Evolutionary conservation across 2,888 invertebrate genomes (phyloP).

Genomic region (Pycnomerus fuliginosus): DNA sequence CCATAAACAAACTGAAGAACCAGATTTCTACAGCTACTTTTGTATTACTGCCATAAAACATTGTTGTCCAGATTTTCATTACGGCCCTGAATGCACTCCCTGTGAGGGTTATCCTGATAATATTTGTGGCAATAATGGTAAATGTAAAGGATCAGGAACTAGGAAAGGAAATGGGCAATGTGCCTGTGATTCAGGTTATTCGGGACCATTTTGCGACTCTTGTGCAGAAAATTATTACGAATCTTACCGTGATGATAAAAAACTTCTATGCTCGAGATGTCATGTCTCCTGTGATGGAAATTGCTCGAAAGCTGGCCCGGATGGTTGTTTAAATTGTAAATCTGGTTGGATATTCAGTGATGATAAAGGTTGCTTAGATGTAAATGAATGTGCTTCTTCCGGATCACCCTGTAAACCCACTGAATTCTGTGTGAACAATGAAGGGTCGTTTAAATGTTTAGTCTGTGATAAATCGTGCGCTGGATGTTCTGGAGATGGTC

Average conservation of each 20-base stretch:
- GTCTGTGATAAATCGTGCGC: slow-evolving; percentile 83
- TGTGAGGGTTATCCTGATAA: slow-evolving; percentile 74
- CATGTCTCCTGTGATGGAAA: slow-evolving; percentile 75
- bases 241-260: slow-evolving; percentile 71
- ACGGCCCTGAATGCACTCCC: slow-evolving; percentile 75
- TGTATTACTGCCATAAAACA: slow-evolving; percentile 75
- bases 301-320: slow-evolving; percentile 73
- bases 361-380: slow-evolving; percentile 77
- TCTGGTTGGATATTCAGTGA: slow-evolving; percentile 73
- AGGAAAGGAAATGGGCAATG: slow-evolving; percentile 92
- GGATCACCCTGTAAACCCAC: slow-evolving; percentile 59
- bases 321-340: slow-evolving; percentile 65
- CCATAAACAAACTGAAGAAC: slow-evolving; percentile 55
- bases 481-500: slow-evolving; percentile 85
- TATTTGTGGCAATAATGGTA: slow-evolving; percentile 80
- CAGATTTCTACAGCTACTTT: slow-evolving; percentile 68
- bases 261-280: slow-evolving; percentile 75
- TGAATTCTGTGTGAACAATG: slow-evolving; percentile 87
- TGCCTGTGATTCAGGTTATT: slow-evolving; percentile 79
- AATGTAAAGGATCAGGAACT: slow-evolving; percentile 80
- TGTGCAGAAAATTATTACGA: slow-evolving; percentile 75
- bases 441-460: slow-evolving; percentile 80
- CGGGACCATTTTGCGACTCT: slow-evolving; percentile 72
- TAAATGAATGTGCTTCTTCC: slow-evolving; percentile 76
- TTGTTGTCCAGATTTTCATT: slow-evolving; percentile 86